These are phyloP conservation scores for Rhorus exstirpatorius DNA, from an alignment of 2,888 invertebrate genomes.

Conservation along the genomic window DNA sequence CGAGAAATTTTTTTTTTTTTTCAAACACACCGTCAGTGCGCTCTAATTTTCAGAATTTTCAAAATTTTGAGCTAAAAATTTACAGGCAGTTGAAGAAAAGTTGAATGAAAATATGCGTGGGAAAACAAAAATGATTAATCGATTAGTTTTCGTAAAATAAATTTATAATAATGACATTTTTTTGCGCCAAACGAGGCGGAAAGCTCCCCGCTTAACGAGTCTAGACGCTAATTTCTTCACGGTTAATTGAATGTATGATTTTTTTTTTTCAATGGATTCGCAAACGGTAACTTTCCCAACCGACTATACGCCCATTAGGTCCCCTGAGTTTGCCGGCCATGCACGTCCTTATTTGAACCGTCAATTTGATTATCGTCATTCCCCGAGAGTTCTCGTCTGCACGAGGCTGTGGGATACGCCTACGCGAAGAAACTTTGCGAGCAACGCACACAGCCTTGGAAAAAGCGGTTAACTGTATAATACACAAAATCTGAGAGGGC, in stretches of 20 bases:
- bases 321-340: constrained; percentile 52
- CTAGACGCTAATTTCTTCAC: constrained; percentile 2
- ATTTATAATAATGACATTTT: not conserved
- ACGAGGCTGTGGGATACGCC: constrained; percentile 56
- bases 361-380: constrained; percentile 71
- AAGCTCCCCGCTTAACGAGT: constrained; percentile 27
- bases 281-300: constrained; percentile 55
- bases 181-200: not conserved
- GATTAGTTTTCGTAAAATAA: not conserved
- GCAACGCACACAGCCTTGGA: constrained; percentile 8
- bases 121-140: too few species aligned
- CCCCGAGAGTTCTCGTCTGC: constrained; percentile 51
- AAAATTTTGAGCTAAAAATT: too few species aligned
- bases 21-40: too few species aligned
- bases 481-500: not conserved
- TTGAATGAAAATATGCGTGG: too few species aligned
- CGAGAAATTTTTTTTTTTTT: too few species aligned
- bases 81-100: too few species aligned
- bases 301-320: constrained; percentile 66
- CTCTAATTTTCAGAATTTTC: too few species aligned
- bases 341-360: constrained; percentile 72
- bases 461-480: not conserved
- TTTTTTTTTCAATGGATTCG: constrained; percentile 56
- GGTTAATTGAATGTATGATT: constrained; percentile 45
- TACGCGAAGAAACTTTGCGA: constrained; percentile 50